phyloP scores from a whole-genome alignment of 2,113 vertebrate species.

The Elachura formosa region DNA sequence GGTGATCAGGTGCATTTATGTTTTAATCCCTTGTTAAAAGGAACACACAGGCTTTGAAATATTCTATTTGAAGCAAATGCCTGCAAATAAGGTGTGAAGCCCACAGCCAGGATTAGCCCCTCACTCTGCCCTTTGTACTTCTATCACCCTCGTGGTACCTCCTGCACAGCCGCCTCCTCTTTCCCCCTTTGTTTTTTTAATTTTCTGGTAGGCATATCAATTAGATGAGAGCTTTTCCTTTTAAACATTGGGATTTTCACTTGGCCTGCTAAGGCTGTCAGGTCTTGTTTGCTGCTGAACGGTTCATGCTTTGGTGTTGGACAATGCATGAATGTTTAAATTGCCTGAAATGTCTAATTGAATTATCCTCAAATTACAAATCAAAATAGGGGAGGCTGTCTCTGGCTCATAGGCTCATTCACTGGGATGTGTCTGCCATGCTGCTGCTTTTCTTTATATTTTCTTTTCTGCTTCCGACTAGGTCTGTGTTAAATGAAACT shows the following conservation, averaged over 20 bases:
- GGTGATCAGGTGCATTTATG: neutral
- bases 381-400: conserved; percentile 70
- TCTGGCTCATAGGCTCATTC: conserved; percentile 60
- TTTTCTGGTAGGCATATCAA: conserved; percentile 39
- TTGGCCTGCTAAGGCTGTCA: conserved; percentile 77
- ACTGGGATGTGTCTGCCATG: conserved; percentile 48
- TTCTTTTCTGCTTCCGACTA: neutral
- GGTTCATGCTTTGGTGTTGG: conserved; percentile 72
- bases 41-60: neutral
- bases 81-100: conserved; percentile 19
- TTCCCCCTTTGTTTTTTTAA: neutral
- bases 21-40: neutral
- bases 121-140: neutral
- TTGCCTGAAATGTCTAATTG: conserved; percentile 80
- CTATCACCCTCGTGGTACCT: neutral
- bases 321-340: conserved; percentile 87
- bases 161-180: neutral
- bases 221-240: conserved; percentile 33
- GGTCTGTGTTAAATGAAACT: conserved; percentile 21
- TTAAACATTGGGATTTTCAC: conserved; percentile 35
- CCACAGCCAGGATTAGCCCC: neutral
- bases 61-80: neutral
- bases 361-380: conserved; percentile 80
- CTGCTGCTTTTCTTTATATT: conserved; percentile 9
- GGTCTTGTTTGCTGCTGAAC: conserved; percentile 76